A percentile compares a stretch with the other conserved stretches of the same genome.
Conservation (phyloP, 1,140 invertebrate species). For the Pachypeltis micranthus region DNA sequence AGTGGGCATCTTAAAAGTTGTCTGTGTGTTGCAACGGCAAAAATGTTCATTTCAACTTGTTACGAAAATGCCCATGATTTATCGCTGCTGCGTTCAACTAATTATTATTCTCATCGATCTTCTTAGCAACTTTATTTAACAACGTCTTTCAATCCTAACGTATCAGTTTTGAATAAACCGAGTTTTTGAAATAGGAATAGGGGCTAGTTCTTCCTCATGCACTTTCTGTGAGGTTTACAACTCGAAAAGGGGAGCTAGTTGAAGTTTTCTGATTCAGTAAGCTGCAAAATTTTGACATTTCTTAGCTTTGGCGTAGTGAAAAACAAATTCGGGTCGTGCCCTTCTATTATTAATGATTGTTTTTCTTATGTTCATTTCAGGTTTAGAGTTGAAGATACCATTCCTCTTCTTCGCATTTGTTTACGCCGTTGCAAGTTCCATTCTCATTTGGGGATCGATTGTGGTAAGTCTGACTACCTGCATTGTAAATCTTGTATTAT, state of each 20-base stretch:
- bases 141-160: too few relatives aligned
- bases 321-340: not conserved
- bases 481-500: too few relatives aligned
- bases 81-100: not conserved
- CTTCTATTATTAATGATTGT: not conserved
- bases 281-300: not conserved
- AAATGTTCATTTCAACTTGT: not conserved
- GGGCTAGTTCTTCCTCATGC: too few relatives aligned
- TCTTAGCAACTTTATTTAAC: too few relatives aligned
- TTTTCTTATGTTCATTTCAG: constrained; percentile 15
- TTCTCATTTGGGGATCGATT: constrained; percentile 27
- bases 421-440: constrained; percentile 25
- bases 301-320: not conserved
- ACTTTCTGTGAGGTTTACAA: too few relatives aligned
- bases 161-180: too few relatives aligned
- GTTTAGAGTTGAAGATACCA: constrained; percentile 23
- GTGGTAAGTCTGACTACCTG: constrained; percentile 24
- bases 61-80: not conserved
- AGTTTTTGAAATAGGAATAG: too few relatives aligned
- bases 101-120: too few relatives aligned
- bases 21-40: not conserved
- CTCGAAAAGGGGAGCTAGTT: too few relatives aligned
- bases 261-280: too few relatives aligned
- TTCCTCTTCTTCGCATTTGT: constrained; percentile 24
- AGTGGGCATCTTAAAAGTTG: not conserved